These are phyloP conservation scores for Tridacna gigas DNA, from an alignment of 2,888 invertebrate species.

Conservation along the genomic window DNA sequence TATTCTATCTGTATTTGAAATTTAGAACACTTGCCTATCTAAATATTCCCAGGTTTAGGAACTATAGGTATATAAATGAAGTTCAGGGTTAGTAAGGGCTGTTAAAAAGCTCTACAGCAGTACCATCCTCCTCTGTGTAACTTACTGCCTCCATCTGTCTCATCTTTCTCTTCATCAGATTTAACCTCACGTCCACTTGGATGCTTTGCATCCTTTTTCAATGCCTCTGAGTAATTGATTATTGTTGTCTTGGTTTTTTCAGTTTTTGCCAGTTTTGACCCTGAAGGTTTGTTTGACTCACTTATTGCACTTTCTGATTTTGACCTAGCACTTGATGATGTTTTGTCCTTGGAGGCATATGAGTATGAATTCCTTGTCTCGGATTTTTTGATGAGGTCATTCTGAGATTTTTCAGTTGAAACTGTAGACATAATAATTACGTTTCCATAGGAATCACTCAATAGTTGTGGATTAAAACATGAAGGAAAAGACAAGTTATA, in stretches of 20 bases:
- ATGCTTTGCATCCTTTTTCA: constrained; percentile 54
- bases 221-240: constrained; percentile 39
- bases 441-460: neutral
- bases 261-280: constrained; percentile 21
- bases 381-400: constrained; percentile 25
- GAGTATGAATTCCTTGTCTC: constrained; percentile 50
- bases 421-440: constrained; percentile 52
- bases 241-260: constrained; percentile 47
- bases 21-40: too few relatives aligned
- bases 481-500: neutral
- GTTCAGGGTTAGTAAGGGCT: constrained; percentile 7
- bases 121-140: constrained; percentile 10
- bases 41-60: too few relatives aligned
- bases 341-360: constrained; percentile 28
- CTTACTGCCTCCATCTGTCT: constrained; percentile 20
- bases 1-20: too few relatives aligned
- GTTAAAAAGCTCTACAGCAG: constrained; percentile 19
- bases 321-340: constrained; percentile 30
- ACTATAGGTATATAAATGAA: neutral
- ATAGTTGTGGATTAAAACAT: neutral
- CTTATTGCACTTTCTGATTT: constrained; percentile 55
- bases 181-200: constrained; percentile 52
- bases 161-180: constrained; percentile 50
- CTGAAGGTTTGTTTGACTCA: constrained; percentile 27
- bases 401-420: constrained; percentile 34